Base-by-base conservation (phyloP, 2,797 vertebrate genomes). In the Falco rusticolus region DNA sequence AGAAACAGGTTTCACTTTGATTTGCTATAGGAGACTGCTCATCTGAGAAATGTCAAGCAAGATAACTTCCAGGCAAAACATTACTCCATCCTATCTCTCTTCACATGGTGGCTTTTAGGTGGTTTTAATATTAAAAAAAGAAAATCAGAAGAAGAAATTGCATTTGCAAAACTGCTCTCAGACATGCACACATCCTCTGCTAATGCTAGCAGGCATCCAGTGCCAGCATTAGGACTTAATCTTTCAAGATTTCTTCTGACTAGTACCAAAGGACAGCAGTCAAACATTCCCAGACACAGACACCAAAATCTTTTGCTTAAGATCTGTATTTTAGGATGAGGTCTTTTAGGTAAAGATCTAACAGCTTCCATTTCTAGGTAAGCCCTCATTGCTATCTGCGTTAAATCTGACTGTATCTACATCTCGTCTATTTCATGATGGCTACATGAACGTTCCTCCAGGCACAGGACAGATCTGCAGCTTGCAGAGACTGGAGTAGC, bases 1-100 rank as follows among this genome's bases (percentile, higher is more conserved):
- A 93, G 87, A 92, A 97, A 95, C 50, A 86, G 84, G 63, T 91
- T 94, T 91, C 74, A 76, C 48, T 92, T 68, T n/a, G 45, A 95
- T 76, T 57, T 86, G 72, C 81, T 84, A 48, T 6, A 77, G 86
- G 95, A 97, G 92, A 95, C 93, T 95, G 93, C 92, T 78, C 91
- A 86, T 95, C 91, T 94, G 64, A 77, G 72, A 94, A 95, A 95
- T 74, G 79, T 89, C 94, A 91, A 72, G 83, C 89, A 89, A 69
- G 76, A 60, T 57, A 88, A 88, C 74, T 87, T 89, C 48, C 76
- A 90, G 66, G 77, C 63, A 87, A 93, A 96, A 68, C 11, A 50
- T 71, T n/a, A 82, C 19, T 76, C 57, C 60, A 56, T 43, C 57
- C 69, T 53, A 60, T 39, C 70, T 70, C 48, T 84, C 22, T n/a